Base-by-base conservation (phyloP, 2,797 vertebrate genomes). In the Trachurus trachurus region DNA sequence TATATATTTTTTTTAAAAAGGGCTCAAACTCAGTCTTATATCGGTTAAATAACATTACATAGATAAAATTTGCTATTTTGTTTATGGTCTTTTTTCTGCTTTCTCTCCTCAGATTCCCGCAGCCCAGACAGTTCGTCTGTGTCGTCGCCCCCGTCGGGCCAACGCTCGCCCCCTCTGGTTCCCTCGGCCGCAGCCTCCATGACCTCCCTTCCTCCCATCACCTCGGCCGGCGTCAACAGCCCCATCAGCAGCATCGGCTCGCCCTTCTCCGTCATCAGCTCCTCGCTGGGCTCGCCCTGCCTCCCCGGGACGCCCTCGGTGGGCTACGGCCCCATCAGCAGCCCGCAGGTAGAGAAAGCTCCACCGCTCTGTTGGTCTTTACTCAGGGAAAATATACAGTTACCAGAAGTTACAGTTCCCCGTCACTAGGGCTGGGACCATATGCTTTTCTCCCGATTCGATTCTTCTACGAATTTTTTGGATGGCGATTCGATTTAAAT, bases 261-360 rank as follows among this genome's bases (percentile, higher is more conserved):
- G 1, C 97, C 97, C 0, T 98, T 97, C 80, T 97, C 97, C 0
- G 97, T 98, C 84, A 98, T 98, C 94, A 98, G 97, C 91, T 97
- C 97, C 44, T 97, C 97, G 1, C 93, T 98, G 84, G 97, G 97
- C 62, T 98, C 97, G 0, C 97, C 97, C 2, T 97, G 97, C 29
- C 90, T 98, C 1, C 96, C 97, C 8, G 96, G 96, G 60, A 97
- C 97, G 3, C 97, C 97, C 1, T 96, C 96, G 5, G 95, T 97
- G 42, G 96, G 96, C 47, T 97, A 98, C 1, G 97, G 97, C 52
- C 97, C 97, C n/a, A 97, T 98, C 69, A 98, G 96, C 94, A 98
- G 97, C 81, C 97, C 97, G 0, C 97, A 98, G 95, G 97, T 97
- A 84, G 94, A 88, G 12, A 57, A 54, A 26, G 26, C 1, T 26